Base-by-base conservation (phyloP, 2,113 vertebrate species). In the Pantherophis guttatus region DNA sequence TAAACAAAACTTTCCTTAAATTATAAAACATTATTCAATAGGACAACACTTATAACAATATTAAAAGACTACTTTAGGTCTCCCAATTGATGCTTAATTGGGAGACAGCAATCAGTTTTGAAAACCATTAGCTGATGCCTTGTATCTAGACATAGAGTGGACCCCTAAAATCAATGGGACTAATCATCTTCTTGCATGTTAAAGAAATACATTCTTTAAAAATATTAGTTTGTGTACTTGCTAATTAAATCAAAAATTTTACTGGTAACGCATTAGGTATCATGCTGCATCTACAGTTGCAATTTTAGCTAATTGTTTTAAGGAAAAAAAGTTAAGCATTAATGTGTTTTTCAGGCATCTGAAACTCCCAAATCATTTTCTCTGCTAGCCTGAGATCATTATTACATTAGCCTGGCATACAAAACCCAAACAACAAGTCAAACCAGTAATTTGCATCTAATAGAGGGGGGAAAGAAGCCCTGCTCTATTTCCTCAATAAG, bases 401-500 rank as follows among this genome's bases (percentile, higher is more conserved):
- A 91, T 89, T 87, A 62, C 26, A 50, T 96, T 94, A 95, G 26
- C 86, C 91, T 3, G 0, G n/a, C n/a, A 87, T 21, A 11, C 52
- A 88, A 33, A 93, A 92, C 1, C 54, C 87, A 91, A 95, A 93
- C 57, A 90, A 91, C 91, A 96, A 92, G 92, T 92, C 90, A 93
- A 96, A 93, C 91, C 90, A 97, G 94, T 92, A 96, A 94, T 95
- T 96, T 96, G 87, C 94, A 93, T 90, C 92, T 53, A 93, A 94
- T 1, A 29, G 57, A 26, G 33, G 8, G 75, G n/a, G 7, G 33
- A 1, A 8, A 91, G 90, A 92, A 93, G 93, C 26, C 70, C 54
- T 93, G 57, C 39, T 94, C 70, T n/a, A 0, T 91, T 86, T 90
- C 89, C 94, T 90, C 26, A 33, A 58, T 54, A 94, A 94, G 94